A percentile compares a stretch with the other conserved stretches of the same genome.
phyloP scores from a whole-genome alignment of 2,113 vertebrate genomes.

The Cyanocitta stelleri region DNA sequence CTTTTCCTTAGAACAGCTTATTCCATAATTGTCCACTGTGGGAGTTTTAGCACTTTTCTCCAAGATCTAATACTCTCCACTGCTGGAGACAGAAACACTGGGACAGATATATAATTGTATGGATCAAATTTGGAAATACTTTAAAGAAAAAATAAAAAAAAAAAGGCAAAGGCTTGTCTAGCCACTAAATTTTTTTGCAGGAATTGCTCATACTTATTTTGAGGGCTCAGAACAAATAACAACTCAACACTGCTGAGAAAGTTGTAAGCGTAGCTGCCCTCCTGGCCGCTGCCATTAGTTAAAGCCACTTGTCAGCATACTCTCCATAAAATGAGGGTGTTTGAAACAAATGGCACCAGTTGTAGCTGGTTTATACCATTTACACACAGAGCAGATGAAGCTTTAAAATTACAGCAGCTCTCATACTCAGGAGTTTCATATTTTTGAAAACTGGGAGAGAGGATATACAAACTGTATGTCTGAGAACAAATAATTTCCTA shows the following conservation, averaged over 20 bases:
- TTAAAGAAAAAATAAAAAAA: neutral
- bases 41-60: constrained; percentile 44
- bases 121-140: neutral
- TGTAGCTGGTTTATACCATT: neutral
- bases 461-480: neutral
- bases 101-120: neutral
- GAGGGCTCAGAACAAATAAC: neutral
- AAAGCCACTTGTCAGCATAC: neutral
- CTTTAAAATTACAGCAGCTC: neutral
- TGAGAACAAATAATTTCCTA: neutral
- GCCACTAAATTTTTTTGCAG: neutral
- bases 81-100: constrained; percentile 23
- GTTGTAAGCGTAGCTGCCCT: neutral
- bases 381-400: neutral
- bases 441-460: neutral
- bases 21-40: constrained; percentile 58
- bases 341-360: neutral
- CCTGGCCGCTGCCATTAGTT: neutral
- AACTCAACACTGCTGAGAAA: neutral
- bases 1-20: constrained; percentile 15
- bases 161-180: neutral
- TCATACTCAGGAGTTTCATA: neutral
- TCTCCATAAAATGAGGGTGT: neutral
- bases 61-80: constrained; percentile 35
- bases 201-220: neutral